Evolutionary conservation across 1,140 invertebrate species (phyloP).

Genomic region (Chironomus tepperi): DNA sequence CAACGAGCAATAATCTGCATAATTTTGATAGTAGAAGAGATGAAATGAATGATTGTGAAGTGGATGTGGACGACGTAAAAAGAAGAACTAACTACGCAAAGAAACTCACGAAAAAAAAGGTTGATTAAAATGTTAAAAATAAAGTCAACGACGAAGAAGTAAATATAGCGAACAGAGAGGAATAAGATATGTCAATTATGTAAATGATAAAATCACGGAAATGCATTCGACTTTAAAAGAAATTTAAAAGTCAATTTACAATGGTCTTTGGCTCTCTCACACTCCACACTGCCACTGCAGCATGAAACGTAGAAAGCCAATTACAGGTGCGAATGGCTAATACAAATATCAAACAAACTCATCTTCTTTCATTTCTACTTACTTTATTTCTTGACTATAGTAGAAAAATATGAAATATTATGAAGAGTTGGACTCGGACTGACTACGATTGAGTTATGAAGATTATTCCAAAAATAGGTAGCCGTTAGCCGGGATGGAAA

Average conservation of each 20-base stretch:
- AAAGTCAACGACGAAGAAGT: background rate
- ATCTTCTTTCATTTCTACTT: no score
- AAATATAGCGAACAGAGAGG: background rate
- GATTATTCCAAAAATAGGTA: no score
- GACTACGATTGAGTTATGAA: no score
- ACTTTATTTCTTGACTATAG: no score
- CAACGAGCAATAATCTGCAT: no score
- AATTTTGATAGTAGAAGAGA: no score
- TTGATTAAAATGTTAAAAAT: conserved; percentile 15
- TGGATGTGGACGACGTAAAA: no score
- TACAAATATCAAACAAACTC: conserved; percentile 3
- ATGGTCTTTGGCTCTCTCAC: background rate
- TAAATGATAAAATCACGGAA: conserved; percentile 22
- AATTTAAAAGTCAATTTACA: conserved; percentile 15
- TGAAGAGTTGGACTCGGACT: no score
- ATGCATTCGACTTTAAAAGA: background rate
- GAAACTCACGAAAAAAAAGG: background rate
- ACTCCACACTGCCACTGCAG: background rate
- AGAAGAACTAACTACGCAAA: background rate
- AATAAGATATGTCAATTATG: conserved; percentile 22
- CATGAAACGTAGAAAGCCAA: background rate
- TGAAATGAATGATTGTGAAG: no score
- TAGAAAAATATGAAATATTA: no score
- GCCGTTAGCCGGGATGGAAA: no score
- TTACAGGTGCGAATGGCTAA: conserved; percentile 9